Conservation (phyloP, 2,888 invertebrate genomes). For the Sarcophaga rosellei region DNA sequence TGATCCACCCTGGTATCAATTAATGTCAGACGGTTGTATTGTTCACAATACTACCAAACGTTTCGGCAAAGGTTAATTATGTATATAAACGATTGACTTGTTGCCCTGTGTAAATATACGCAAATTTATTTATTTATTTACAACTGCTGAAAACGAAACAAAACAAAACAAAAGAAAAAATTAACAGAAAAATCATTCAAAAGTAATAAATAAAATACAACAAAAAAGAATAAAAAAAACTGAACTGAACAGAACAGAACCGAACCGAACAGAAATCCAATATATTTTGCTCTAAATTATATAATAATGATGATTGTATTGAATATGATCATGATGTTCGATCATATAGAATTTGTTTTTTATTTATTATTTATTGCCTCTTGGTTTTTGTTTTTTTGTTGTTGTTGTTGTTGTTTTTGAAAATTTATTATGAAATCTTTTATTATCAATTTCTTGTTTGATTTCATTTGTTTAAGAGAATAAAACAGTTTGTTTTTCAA, state of each 20-base stretch:
- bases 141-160: background rate
- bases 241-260: background rate
- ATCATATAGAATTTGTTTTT: conserved; percentile 36
- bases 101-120: background rate
- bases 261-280: background rate
- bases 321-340: conserved; percentile 23
- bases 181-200: background rate
- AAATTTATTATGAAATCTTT: conserved; percentile 58
- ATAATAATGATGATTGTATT: conserved; percentile 28
- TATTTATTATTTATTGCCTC: conserved; percentile 25
- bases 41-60: no score
- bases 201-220: background rate
- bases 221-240: background rate
- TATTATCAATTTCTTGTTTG: conserved; percentile 46
- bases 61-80: background rate
- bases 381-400: conserved; percentile 9
- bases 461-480: conserved; percentile 13
- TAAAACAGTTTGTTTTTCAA: background rate
- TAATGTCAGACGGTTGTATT: no score
- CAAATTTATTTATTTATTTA: background rate
- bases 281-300: conserved; percentile 58
- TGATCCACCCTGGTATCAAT: no score
- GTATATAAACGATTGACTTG: background rate
- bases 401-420: background rate
- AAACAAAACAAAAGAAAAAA: background rate